Evolutionary conservation across 2,888 invertebrate genomes (phyloP).

Genomic region (Sesamia inferens): DNA sequence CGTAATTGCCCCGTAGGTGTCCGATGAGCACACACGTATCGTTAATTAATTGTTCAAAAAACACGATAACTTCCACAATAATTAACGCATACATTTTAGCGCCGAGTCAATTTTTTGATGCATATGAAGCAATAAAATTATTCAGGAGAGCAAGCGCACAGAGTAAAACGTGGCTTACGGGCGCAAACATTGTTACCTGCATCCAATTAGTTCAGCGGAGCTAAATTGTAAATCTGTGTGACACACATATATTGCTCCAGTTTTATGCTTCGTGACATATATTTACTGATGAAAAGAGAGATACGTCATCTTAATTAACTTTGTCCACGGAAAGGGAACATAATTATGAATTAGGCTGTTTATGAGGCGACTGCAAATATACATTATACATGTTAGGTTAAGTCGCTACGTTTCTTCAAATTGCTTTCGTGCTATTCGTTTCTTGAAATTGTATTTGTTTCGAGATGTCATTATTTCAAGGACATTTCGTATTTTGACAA

Average conservation of each 20-base stretch:
- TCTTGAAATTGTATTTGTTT: constrained; percentile 6
- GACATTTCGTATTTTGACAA: background rate
- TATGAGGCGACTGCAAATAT: constrained; percentile 48
- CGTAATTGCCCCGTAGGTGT: no score
- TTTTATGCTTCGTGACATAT: constrained; percentile 47
- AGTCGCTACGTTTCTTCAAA: constrained; percentile 32
- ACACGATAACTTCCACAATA: no score
- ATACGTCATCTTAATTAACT: constrained; percentile 50
- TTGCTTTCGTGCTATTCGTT: constrained; percentile 5
- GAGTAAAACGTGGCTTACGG: constrained; percentile 61
- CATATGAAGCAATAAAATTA: constrained; percentile 72
- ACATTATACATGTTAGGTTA: constrained; percentile 27
- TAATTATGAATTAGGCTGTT: constrained; percentile 55
- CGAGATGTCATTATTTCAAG: constrained; percentile 4
- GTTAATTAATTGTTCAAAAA: no score
- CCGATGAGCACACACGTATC: no score
- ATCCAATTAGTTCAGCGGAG: constrained; percentile 78
- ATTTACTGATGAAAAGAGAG: constrained; percentile 34
- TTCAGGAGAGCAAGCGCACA: constrained; percentile 56
- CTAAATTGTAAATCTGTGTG: constrained; percentile 77
- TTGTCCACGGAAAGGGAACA: constrained; percentile 32
- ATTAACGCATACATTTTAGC: constrained; percentile 10
- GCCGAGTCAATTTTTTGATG: constrained; percentile 63
- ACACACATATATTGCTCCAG: constrained; percentile 38
- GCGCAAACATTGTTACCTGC: constrained; percentile 78